Evolutionary conservation across 1,140 invertebrate genomes (phyloP).

Genomic region (Hycleus phaleratus): DNA sequence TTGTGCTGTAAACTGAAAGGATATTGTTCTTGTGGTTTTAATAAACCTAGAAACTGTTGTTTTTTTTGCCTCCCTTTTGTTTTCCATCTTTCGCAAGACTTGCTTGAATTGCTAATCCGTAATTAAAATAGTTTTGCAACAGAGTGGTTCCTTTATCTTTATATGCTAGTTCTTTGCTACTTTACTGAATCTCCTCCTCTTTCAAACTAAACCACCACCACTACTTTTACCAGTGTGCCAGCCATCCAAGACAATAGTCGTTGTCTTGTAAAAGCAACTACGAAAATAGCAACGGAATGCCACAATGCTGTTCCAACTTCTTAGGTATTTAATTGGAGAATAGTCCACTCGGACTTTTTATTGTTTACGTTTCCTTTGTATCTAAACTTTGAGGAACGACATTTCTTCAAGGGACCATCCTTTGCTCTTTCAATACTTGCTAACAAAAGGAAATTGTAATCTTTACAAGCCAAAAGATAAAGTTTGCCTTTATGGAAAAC

Average conservation of each 20-base stretch:
- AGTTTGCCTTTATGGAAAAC: no score
- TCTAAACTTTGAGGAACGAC: conserved; percentile 17
- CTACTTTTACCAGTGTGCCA: no score
- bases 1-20: not conserved
- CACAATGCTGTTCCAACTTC: conserved; percentile 21
- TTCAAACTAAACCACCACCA: no score
- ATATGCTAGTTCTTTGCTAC: conserved; percentile 20
- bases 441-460: no score
- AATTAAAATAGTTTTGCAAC: conserved; percentile 28
- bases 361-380: conserved; percentile 32
- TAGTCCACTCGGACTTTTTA: conserved; percentile 25
- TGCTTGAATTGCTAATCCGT: conserved; percentile 11
- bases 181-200: conserved; percentile 14
- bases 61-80: not conserved
- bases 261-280: conserved; percentile 24
- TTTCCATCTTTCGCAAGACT: no score
- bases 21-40: conserved; percentile 8
- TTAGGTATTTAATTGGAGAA: conserved; percentile 32
- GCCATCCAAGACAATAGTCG: conserved; percentile 10
- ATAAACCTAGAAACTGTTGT: conserved; percentile 15
- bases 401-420: conserved; percentile 7
- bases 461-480: no score
- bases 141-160: conserved; percentile 23
- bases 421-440: not conserved
- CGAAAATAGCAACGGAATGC: conserved; percentile 23